Evolutionary conservation across 1,140 invertebrate species (phyloP).

Genomic region (Batillaria attramentaria): DNA sequence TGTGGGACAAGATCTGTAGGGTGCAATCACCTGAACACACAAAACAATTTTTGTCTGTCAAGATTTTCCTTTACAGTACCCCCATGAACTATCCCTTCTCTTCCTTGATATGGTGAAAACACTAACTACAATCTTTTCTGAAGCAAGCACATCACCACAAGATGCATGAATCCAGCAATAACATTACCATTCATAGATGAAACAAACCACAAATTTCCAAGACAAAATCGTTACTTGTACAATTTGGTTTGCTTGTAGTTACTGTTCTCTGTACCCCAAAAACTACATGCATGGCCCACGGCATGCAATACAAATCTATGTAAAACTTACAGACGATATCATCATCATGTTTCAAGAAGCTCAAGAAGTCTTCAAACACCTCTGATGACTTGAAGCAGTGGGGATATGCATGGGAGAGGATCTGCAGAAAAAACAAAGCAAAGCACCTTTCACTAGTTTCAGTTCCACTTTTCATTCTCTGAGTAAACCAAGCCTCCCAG

Average conservation of each 20-base stretch:
- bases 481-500: too few relatives aligned
- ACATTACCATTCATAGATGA: too few relatives aligned
- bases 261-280: too few relatives aligned
- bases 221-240: not conserved
- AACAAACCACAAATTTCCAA: not conserved
- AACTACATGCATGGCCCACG: too few relatives aligned
- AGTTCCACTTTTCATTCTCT: too few relatives aligned
- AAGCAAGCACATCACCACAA: too few relatives aligned
- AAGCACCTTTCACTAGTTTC: too few relatives aligned
- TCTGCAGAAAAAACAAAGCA: conserved; percentile 72
- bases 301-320: not conserved
- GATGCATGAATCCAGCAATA: too few relatives aligned
- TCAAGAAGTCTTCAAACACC: conserved; percentile 84
- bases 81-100: too few relatives aligned
- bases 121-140: too few relatives aligned
- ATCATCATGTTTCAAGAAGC: conserved; percentile 86
- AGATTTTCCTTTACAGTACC: too few relatives aligned
- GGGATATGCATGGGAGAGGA: conserved; percentile 92
- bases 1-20: conserved; percentile 72
- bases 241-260: not conserved
- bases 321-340: conserved; percentile 79
- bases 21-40: conserved; percentile 76
- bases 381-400: conserved; percentile 91
- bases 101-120: too few relatives aligned
- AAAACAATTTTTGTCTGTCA: not conserved